Conservation (phyloP, 1,140 invertebrate species). For the Eriocheir sinensis region DNA sequence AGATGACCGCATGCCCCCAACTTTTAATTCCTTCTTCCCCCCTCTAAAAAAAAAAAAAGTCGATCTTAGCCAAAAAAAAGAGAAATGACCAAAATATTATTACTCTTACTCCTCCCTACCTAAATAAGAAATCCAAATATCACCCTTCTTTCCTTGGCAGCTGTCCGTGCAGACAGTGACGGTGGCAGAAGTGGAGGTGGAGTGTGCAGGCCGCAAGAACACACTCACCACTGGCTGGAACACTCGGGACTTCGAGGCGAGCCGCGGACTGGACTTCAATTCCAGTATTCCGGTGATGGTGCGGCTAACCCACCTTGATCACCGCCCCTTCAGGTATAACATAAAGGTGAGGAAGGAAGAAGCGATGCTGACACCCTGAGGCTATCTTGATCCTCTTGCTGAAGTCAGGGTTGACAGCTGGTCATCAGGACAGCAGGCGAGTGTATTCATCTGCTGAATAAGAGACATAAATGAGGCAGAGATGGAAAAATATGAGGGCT, state of each 20-base stretch:
- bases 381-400: too few species aligned
- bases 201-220: neutral
- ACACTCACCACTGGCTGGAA: slow-evolving; percentile 72
- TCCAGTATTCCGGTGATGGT: slow-evolving; percentile 82
- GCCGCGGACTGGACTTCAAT: slow-evolving; percentile 64
- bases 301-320: slow-evolving; percentile 89
- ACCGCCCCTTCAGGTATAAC: slow-evolving; percentile 86
- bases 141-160: neutral
- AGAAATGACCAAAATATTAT: too few species aligned
- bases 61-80: too few species aligned
- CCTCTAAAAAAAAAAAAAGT: too few species aligned
- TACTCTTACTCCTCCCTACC: neutral
- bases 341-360: slow-evolving; percentile 80
- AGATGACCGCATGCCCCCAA: too few species aligned
- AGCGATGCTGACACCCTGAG: too few species aligned
- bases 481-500: neutral
- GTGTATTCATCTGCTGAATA: too few species aligned
- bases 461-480: too few species aligned
- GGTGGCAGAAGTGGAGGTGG: neutral
- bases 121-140: too few species aligned
- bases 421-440: too few species aligned
- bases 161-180: neutral
- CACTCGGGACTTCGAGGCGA: slow-evolving; percentile 61
- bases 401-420: too few species aligned
- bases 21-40: too few species aligned